phyloP scores from a whole-genome alignment of 2,113 vertebrate species.

The Quiscalus mexicanus region DNA sequence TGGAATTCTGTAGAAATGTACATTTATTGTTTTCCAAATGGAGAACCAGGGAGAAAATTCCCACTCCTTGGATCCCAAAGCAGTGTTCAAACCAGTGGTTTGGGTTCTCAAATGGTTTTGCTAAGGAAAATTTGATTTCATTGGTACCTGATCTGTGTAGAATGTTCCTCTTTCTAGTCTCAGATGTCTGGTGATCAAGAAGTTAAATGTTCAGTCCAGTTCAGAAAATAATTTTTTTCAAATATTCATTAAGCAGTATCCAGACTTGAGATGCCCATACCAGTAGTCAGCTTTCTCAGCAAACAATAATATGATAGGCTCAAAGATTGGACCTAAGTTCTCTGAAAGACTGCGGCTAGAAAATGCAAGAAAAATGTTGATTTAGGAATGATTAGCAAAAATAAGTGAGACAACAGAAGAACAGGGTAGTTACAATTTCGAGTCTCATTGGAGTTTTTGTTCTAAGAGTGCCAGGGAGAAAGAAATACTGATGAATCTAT shows the following conservation, averaged over 20 bases:
- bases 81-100: rapidly evolving
- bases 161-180: background rate
- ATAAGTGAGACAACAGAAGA: background rate
- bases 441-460: background rate
- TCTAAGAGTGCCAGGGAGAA: background rate
- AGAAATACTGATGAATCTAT: background rate
- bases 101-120: background rate
- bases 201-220: background rate
- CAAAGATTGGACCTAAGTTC: background rate
- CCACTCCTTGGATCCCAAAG: background rate
- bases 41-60: background rate
- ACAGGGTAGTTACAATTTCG: background rate
- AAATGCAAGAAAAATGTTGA: background rate
- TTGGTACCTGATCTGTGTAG: background rate
- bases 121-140: background rate
- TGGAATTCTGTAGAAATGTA: background rate
- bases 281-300: background rate
- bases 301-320: background rate
- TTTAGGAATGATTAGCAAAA: background rate
- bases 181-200: background rate
- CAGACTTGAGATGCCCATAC: background rate
- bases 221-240: background rate
- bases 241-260: background rate
- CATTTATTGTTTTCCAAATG: background rate
- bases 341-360: background rate